Percentiles rank a stretch among this genome's conserved stretches.
Evolutionary conservation across 2,888 invertebrate genomes (phyloP).

Genomic region (Troides helena): DNA sequence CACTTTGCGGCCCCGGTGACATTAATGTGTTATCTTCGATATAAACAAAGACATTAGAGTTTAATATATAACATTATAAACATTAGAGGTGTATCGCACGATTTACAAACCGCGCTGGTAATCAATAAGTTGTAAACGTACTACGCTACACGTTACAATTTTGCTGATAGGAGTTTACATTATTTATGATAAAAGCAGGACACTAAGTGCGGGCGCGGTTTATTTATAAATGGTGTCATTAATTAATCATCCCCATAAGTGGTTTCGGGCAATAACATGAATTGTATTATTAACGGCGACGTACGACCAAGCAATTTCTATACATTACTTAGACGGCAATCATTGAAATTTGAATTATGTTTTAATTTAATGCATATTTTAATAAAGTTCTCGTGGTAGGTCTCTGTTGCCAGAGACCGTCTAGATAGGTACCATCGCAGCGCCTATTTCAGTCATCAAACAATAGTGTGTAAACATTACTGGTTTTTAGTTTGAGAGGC

Average conservation of each 20-base stretch:
- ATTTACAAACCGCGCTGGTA: neutral
- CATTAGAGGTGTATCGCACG: neutral
- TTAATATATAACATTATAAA: neutral
- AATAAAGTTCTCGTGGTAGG: no score
- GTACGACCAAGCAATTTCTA: neutral
- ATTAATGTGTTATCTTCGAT: neutral
- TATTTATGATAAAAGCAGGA: constrained; percentile 25
- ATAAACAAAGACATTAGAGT: neutral
- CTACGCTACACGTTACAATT: constrained; percentile 9
- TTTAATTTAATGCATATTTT: constrained; percentile 7
- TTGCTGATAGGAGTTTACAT: constrained; percentile 10
- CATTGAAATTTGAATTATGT: constrained; percentile 1
- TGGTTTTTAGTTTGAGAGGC: no score
- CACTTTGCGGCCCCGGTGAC: neutral
- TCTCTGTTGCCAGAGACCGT: no score
- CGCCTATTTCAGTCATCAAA: no score
- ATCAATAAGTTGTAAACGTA: constrained; percentile 9
- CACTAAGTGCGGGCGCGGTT: constrained; percentile 14
- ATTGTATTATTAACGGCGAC: constrained; percentile 7
- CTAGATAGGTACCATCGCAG: no score
- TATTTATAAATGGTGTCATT: constrained; percentile 7
- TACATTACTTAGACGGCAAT: constrained; percentile 25
- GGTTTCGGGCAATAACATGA: constrained; percentile 10
- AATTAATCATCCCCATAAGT: constrained; percentile 21
- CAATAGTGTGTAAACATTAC: no score